Evolutionary conservation across 2,113 vertebrate genomes (phyloP), one percentile per base, ranked within the genome.

Genomic region (Catharus bicknelli): DNA sequence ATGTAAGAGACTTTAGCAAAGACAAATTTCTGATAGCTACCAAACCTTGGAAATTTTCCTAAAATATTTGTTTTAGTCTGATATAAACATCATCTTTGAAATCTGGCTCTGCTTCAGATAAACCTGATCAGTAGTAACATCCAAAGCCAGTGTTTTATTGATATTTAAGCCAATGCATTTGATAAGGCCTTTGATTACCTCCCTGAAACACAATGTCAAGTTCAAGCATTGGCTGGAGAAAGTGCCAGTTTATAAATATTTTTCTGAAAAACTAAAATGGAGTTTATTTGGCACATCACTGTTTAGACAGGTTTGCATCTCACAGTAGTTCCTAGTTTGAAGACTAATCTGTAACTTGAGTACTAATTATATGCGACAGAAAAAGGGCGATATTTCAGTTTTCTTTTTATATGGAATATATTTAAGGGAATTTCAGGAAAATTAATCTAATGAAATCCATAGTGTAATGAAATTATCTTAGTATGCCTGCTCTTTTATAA

Each of bases 21-120:
- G 53, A 62, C 13, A 54, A 62, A 80, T 63, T 74, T 94, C 79
- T 80, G 47, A 86, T 30, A 57, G 30, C 58, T 86, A 74, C 34
- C 55, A 90, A 92, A 50, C 10, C 12, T 64, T 86, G 63, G 74
- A 55, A 64, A 78, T 36, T 50, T 94, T 76, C n/a, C 67, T 58
- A 66, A 75, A 93, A 57, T 54, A 92, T 74, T 51, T 69, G 12
- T 11, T 77, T 26, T 55, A 40, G 79, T 79, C 40, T 93, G 77
- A 93, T 84, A 85, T 22, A 94, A 63, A 84, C 43, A 67, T 86
- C 72, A 88, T 55, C 58, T 96, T 96, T 94, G 94, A 75, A 96
- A 77, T 90, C 13, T 68, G 47, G 11, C 63, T 88, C 74, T 87
- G 62, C 36, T 96, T 91, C 89, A 74, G 32, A 75, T 27, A 87